Evolutionary conservation across 2,113 vertebrate species (phyloP).

Genomic region (Forbesichthys agassizii): DNA sequence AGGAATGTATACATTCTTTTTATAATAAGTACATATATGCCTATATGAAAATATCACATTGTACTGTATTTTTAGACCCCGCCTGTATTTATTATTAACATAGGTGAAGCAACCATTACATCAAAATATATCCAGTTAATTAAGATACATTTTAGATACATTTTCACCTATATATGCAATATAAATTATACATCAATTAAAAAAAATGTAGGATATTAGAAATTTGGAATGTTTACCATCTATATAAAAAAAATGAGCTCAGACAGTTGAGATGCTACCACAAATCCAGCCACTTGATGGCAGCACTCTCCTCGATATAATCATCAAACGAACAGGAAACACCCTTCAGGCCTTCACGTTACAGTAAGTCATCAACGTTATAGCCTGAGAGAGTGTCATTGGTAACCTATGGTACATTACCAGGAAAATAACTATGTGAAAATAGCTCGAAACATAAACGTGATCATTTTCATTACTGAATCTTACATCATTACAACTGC

Average conservation of each 20-base stretch:
- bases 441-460: not conserved
- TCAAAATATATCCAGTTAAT: too few relatives aligned
- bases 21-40: too few relatives aligned
- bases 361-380: too few relatives aligned
- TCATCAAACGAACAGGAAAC: slow-evolving; percentile 44
- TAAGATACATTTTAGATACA: too few relatives aligned
- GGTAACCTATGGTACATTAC: not conserved
- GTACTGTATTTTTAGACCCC: too few relatives aligned
- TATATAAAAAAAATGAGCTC: not conserved
- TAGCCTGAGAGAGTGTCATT: not conserved
- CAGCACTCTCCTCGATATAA: slow-evolving; percentile 53
- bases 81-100: too few relatives aligned
- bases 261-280: slow-evolving; percentile 25
- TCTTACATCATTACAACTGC: too few relatives aligned
- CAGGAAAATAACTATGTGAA: not conserved
- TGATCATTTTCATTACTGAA: too few relatives aligned
- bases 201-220: not conserved
- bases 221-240: not conserved
- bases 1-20: too few relatives aligned
- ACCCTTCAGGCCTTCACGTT: slow-evolving; percentile 22
- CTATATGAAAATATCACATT: too few relatives aligned
- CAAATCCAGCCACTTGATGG: slow-evolving; percentile 61
- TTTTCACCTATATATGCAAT: too few relatives aligned
- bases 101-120: too few relatives aligned
- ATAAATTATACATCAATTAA: not conserved